Conservation (phyloP, 2,113 vertebrate genomes). For the Antechinus flavipes region DNA sequence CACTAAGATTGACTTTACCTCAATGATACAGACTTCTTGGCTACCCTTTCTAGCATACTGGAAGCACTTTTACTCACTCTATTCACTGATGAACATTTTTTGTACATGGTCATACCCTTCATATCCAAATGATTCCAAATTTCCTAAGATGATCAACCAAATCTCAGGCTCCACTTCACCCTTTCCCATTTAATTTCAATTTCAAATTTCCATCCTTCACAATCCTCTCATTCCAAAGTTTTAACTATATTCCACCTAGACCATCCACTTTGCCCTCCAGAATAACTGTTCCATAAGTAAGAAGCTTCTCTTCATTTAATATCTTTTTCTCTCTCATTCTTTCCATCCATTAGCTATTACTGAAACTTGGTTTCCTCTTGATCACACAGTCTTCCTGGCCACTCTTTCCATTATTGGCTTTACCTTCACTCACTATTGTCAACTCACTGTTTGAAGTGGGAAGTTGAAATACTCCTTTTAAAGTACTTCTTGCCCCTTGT, state of each 20-base stretch:
- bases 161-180: not conserved
- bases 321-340: not conserved
- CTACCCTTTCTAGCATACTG: not conserved
- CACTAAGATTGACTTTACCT: not conserved
- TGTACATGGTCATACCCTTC: not conserved
- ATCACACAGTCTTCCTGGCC: not conserved
- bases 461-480: not conserved
- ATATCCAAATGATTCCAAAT: not conserved
- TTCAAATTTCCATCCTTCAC: not conserved
- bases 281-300: not conserved
- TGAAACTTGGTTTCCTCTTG: not conserved
- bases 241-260: not conserved
- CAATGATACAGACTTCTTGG: not conserved
- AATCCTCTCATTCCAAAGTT: not conserved
- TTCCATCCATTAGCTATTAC: not conserved
- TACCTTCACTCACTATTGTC: not conserved
- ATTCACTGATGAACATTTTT: not conserved
- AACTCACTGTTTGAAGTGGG: not conserved
- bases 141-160: not conserved
- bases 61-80: not conserved
- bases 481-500: not conserved
- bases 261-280: not conserved
- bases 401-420: not conserved
- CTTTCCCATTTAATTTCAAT: not conserved
- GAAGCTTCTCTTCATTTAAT: not conserved